Evolutionary conservation across 2,888 invertebrate species (phyloP).

Genomic region (Hyles lineata): DNA sequence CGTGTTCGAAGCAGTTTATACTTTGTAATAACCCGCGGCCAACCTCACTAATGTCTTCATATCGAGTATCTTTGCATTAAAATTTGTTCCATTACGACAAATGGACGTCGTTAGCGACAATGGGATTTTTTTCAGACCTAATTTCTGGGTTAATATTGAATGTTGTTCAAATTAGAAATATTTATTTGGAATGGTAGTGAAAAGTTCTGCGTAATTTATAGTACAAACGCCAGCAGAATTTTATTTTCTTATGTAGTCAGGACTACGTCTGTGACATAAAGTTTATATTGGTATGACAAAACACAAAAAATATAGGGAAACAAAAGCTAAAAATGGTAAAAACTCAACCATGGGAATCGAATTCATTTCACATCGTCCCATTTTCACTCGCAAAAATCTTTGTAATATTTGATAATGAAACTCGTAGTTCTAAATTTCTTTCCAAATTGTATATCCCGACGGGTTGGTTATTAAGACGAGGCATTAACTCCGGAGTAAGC

Average conservation of each 20-base stretch:
- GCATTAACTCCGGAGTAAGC: neutral
- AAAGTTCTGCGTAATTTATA: too few relatives aligned
- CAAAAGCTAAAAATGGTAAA: too few relatives aligned
- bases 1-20: slow-evolving; percentile 57
- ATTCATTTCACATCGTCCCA: neutral
- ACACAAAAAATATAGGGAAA: too few relatives aligned
- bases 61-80: slow-evolving; percentile 34
- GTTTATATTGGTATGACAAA: too few relatives aligned
- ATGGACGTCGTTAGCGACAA: neutral
- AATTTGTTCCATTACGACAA: neutral
- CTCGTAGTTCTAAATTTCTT: slow-evolving; percentile 1
- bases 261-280: too few relatives aligned
- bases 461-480: slow-evolving; percentile 20
- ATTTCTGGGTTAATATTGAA: neutral
- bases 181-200: too few relatives aligned
- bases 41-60: slow-evolving; percentile 55
- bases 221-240: too few relatives aligned
- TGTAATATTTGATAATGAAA: slow-evolving; percentile 4
- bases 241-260: too few relatives aligned
- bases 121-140: neutral
- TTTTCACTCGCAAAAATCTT: neutral
- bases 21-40: slow-evolving; percentile 45
- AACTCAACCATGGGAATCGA: neutral
- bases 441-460: slow-evolving; percentile 9
- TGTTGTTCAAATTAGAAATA: too few relatives aligned